phyloP scores from a whole-genome alignment of 35 echinoderm and acorn worm genomes.

The Lytechinus pictus region DNA sequence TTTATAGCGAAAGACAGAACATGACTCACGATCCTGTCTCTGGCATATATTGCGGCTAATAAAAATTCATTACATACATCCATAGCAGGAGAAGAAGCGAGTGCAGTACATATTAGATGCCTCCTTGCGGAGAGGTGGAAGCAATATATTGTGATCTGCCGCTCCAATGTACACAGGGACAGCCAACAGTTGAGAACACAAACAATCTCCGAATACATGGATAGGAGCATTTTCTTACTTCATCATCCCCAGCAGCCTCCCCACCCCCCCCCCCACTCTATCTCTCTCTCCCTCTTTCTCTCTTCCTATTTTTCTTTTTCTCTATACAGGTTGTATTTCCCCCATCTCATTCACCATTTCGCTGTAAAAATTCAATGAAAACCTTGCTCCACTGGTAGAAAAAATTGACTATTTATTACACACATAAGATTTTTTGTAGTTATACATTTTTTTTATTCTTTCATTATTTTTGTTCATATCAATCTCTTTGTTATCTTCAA shows the following conservation, averaged over 20 bases:
- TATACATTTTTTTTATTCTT: too few relatives aligned
- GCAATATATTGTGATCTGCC: background rate
- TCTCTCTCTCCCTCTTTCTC: too few relatives aligned
- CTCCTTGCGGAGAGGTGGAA: background rate
- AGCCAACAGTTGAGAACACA: background rate
- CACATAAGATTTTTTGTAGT: too few relatives aligned
- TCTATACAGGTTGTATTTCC: background rate
- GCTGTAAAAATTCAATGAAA: background rate
- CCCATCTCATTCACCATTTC: background rate
- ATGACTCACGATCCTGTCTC: background rate
- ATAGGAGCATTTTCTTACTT: background rate
- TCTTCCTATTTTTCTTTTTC: background rate
- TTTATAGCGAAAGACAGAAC: background rate
- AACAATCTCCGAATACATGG: background rate
- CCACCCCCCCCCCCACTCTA: too few relatives aligned
- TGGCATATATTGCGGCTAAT: conserved; percentile 3
- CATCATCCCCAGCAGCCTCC: too few relatives aligned
- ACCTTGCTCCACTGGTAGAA: too few relatives aligned
- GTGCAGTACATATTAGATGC: background rate
- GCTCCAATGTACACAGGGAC: background rate
- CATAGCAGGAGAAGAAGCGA: background rate
- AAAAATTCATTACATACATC: background rate
- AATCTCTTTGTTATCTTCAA: background rate
- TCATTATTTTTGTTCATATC: too few relatives aligned
- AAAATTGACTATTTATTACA: too few relatives aligned